Evolutionary conservation across 2,113 vertebrate species (phyloP).

Genomic region (Nothoprocta perdicaria): DNA sequence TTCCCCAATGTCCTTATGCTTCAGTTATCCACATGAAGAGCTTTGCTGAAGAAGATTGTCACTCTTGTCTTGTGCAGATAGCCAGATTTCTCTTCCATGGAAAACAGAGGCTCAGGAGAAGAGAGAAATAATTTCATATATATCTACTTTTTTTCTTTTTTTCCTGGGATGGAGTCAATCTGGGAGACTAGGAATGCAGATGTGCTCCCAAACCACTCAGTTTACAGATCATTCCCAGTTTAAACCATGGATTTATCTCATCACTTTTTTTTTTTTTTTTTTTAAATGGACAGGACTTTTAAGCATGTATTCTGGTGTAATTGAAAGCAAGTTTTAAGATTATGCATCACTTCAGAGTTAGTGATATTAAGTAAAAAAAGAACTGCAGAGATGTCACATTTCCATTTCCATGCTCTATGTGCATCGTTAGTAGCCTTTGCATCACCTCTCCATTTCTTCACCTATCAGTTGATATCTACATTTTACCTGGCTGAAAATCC

Average conservation of each 20-base stretch:
- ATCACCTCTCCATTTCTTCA: neutral
- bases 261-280: neutral
- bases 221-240: neutral
- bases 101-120: neutral
- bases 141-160: neutral
- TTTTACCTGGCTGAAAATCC: neutral
- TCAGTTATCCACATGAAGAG: neutral
- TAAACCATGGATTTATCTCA: neutral
- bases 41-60: neutral
- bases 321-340: neutral
- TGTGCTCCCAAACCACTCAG: neutral
- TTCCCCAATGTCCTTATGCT: neutral
- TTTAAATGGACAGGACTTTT: neutral
- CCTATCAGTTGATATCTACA: neutral
- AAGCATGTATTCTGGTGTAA: neutral
- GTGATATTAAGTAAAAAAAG: neutral
- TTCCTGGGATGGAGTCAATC: neutral
- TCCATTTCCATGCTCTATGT: neutral
- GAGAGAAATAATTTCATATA: neutral
- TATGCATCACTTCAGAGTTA: neutral
- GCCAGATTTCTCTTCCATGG: neutral
- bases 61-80: neutral
- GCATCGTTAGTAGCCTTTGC: neutral
- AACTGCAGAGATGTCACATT: neutral
- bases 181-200: neutral